phyloP scores from a whole-genome alignment of 2,797 vertebrate species.

The Channallabes apus region DNA sequence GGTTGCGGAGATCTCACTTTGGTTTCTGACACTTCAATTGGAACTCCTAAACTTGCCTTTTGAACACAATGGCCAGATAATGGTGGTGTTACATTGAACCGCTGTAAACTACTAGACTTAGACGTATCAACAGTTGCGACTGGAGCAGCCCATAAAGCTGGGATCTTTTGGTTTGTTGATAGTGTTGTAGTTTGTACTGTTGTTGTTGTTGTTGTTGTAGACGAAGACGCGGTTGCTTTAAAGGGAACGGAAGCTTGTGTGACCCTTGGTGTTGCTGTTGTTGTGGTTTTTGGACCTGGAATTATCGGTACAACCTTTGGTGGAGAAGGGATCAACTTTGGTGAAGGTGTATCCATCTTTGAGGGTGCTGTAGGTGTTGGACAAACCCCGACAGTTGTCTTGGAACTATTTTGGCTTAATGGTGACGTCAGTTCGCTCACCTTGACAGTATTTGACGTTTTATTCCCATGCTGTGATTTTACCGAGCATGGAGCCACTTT shows the following conservation, averaged over 20 bases:
- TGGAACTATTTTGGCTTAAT: slow-evolving; percentile 18
- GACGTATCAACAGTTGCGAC: not conserved
- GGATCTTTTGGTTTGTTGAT: slow-evolving; percentile 13
- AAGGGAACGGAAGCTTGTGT: slow-evolving; percentile 11
- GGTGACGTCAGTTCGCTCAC: not conserved
- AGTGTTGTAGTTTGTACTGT: not conserved
- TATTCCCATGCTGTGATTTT: not conserved
- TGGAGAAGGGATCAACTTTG: not conserved
- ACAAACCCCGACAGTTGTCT: not conserved
- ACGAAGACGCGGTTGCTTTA: slow-evolving; percentile 7
- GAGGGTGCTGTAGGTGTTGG: not conserved
- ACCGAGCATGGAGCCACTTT: not conserved
- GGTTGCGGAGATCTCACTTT: not conserved
- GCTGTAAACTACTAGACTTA: not conserved
- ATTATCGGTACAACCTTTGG: slow-evolving; percentile 12
- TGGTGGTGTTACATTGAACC: slow-evolving; percentile 2
- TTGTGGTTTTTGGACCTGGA: slow-evolving; percentile 18
- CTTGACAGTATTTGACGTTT: slow-evolving; percentile 3
- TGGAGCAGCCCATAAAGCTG: not conserved
- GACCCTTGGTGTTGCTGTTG: not conserved
- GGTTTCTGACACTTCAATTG: not conserved
- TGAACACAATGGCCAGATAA: not conserved
- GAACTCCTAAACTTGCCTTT: slow-evolving; percentile 16
- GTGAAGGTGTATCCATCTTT: not conserved
- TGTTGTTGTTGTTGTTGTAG: not conserved